Evolutionary conservation across 2,797 vertebrate species (phyloP).

Genomic region (Uromys caudimaculatus): DNA sequence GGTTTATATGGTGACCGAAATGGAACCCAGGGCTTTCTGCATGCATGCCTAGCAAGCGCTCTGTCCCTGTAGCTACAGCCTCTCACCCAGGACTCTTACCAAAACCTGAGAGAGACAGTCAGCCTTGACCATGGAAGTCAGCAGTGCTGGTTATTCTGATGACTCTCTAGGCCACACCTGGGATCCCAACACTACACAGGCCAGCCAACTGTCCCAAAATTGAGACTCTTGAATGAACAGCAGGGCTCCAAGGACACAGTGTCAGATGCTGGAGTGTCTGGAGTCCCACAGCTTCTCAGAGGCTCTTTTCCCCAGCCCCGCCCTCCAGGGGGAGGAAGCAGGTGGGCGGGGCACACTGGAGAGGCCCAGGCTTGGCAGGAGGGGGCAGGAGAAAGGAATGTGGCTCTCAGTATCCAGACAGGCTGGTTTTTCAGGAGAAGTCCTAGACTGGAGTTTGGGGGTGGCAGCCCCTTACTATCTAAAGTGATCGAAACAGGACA

Average conservation of each 20-base stretch:
- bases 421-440: conserved; percentile 59
- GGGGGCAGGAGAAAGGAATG: background rate
- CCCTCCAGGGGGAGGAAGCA: background rate
- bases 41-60: background rate
- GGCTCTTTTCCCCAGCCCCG: background rate
- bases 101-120: background rate
- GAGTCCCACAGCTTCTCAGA: background rate
- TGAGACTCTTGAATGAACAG: background rate
- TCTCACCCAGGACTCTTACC: background rate
- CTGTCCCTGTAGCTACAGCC: background rate
- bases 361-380: background rate
- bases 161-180: background rate
- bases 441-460: background rate
- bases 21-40: background rate
- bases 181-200: background rate
- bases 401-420: background rate
- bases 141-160: background rate
- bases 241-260: background rate
- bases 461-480: background rate
- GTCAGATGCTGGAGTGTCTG: background rate
- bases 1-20: background rate
- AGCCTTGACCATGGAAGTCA: too few species aligned
- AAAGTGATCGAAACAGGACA: background rate
- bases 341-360: background rate
- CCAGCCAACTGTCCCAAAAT: background rate